Evolutionary conservation across 1,140 invertebrate genomes (phyloP).

Genomic region (Lordiphosa clarofinis): DNA sequence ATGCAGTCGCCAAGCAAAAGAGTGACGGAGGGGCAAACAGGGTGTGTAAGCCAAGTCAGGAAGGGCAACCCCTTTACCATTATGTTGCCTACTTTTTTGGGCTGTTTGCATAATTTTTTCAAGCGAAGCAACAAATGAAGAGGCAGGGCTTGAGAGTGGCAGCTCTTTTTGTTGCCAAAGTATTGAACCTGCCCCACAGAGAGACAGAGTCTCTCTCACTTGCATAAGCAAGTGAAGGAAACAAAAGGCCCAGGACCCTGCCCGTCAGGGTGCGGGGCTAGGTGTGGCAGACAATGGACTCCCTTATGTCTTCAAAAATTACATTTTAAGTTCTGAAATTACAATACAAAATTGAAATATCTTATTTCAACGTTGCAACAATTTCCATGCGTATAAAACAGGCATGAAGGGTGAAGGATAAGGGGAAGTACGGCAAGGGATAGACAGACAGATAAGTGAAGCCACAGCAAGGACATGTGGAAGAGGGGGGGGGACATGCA

Average conservation of each 20-base stretch:
- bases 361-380: conserved; percentile 68
- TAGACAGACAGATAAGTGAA: conserved; percentile 18
- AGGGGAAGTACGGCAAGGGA: background rate
- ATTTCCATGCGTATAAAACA: conserved; percentile 56
- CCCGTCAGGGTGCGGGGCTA: background rate
- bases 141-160: too few relatives aligned
- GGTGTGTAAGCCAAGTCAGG: conserved; percentile 23
- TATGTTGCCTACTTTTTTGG: conserved; percentile 31
- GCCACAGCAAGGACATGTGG: conserved; percentile 7
- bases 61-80: conserved; percentile 35
- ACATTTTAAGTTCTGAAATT: conserved; percentile 69
- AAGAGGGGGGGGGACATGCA: conserved; percentile 14
- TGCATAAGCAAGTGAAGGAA: conserved; percentile 6
- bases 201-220: too few relatives aligned
- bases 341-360: conserved; percentile 75
- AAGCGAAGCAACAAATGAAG: conserved; percentile 59
- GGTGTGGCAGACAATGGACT: conserved; percentile 34
- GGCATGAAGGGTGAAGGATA: background rate
- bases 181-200: background rate
- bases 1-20: conserved; percentile 25
- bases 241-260: background rate
- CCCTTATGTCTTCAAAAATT: conserved; percentile 65
- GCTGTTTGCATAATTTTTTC: conserved; percentile 64
- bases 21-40: background rate
- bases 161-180: conserved; percentile 6